Evolutionary conservation across 2,888 invertebrate genomes (phyloP).

Genomic region (Timandra comae): DNA sequence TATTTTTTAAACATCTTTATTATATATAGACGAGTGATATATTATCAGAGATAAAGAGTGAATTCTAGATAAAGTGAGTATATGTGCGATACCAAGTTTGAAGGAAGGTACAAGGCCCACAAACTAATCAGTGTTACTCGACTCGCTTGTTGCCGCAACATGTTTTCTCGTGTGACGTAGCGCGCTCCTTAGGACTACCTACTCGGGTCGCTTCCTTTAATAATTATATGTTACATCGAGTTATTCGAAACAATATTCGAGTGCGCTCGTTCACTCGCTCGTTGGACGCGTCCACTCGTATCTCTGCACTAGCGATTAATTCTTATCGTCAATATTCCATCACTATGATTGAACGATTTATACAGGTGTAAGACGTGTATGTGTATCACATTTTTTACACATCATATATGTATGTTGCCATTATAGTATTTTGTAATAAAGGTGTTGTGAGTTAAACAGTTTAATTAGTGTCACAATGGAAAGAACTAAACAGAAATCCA

Average conservation of each 20-base stretch:
- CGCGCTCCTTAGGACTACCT: no score
- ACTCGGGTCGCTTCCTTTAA: no score
- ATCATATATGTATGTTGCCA: conserved; percentile 5
- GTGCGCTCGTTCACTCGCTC: conserved; percentile 15
- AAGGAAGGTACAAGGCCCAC: no score
- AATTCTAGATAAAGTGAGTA: no score
- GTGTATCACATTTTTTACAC: conserved; percentile 22
- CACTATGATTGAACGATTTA: conserved; percentile 52
- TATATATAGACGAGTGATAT: no score
- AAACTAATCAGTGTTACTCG: no score
- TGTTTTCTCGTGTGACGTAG: no score
- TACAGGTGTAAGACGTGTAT: conserved; percentile 52
- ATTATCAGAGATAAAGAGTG: no score
- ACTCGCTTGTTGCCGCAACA: no score
- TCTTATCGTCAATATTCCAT: conserved; percentile 47
- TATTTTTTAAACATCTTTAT: no score
- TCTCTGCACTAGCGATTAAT: conserved; percentile 39
- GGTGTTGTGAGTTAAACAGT: conserved; percentile 14
- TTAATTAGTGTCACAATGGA: conserved; percentile 40
- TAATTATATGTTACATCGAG: conserved; percentile 6
- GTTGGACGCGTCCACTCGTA: conserved; percentile 28
- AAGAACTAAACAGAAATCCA: conserved; percentile 47
- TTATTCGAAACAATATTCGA: conserved; percentile 14
- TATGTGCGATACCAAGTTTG: no score
- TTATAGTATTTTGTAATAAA: conserved; percentile 20